A percentile compares a stretch with the other conserved stretches of the same genome.
These are phyloP conservation scores for Crotalus helleri DNA, from an alignment of 2,113 vertebrate species.

Conservation along the genomic window DNA sequence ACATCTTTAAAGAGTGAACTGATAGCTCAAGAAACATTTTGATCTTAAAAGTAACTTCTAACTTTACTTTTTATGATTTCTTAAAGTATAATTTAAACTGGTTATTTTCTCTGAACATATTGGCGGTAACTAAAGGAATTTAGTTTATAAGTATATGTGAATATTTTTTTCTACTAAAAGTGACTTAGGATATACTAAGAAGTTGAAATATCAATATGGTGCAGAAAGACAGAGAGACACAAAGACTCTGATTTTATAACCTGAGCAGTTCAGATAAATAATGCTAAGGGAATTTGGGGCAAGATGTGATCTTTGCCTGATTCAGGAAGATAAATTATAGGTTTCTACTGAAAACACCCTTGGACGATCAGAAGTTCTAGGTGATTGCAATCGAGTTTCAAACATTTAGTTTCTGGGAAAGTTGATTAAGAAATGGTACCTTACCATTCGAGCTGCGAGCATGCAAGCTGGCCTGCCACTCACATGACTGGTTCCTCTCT, in stretches of 20 bases:
- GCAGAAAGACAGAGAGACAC: neutral
- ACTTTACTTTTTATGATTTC: neutral
- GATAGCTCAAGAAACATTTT: neutral
- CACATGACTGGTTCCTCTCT: too few species aligned
- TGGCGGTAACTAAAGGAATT: neutral
- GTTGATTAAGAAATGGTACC: neutral
- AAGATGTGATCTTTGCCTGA: neutral
- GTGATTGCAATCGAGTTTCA: neutral
- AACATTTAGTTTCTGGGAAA: neutral
- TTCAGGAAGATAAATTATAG: neutral
- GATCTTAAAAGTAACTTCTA: neutral
- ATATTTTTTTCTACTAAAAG: neutral
- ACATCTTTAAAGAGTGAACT: neutral
- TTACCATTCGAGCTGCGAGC: neutral
- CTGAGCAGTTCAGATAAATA: neutral
- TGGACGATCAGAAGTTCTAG: neutral
- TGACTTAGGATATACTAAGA: neutral
- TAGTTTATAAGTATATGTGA: neutral
- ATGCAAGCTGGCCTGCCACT: too few species aligned
- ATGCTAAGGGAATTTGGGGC: neutral
- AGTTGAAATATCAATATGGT: neutral
- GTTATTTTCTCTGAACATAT: neutral
- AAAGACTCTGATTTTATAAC: neutral
- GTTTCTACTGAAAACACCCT: neutral
- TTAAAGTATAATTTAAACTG: neutral